phyloP scores from a whole-genome alignment of 1,140 invertebrate species.

The Sogatella furcifera region DNA sequence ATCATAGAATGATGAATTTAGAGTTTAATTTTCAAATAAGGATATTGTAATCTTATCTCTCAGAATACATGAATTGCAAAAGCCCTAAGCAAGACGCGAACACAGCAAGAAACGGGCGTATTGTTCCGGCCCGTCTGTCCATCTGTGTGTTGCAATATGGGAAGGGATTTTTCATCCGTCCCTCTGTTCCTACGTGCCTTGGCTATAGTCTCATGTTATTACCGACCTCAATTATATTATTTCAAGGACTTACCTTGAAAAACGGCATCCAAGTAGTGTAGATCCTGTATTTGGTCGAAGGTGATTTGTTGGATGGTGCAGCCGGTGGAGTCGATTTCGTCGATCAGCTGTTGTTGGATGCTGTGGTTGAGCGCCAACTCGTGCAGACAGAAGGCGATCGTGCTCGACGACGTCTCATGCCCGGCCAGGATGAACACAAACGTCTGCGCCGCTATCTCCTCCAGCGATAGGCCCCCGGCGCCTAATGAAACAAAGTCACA shows the following conservation, averaged over 20 bases:
- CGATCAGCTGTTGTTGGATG: slow-evolving; percentile 40
- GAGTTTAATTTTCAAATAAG: no score
- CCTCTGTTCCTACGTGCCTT: no score
- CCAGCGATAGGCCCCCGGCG: slow-evolving; percentile 24
- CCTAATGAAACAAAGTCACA: slow-evolving; percentile 14
- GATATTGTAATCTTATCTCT: no score
- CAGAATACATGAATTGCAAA: no score
- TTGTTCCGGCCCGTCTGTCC: no score
- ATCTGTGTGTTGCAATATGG: no score
- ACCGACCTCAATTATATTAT: no score
- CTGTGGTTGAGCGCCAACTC: slow-evolving; percentile 43
- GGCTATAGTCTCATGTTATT: no score
- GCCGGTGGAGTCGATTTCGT: slow-evolving; percentile 36
- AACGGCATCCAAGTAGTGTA: slow-evolving; percentile 49
- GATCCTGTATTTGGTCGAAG: slow-evolving; percentile 47
- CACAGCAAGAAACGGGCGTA: no score
- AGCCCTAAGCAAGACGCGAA: no score
- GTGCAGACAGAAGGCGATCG: slow-evolving; percentile 40
- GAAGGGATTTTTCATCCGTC: no score
- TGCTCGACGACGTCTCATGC: slow-evolving; percentile 47
- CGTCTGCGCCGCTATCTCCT: slow-evolving; percentile 44
- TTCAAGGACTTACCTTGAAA: slow-evolving; percentile 38
- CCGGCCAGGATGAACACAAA: slow-evolving; percentile 54
- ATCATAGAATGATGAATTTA: no score
- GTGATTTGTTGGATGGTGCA: slow-evolving; percentile 34